phyloP scores from a whole-genome alignment of 2,113 vertebrate species.

The Pseudolaguvia tuberculata region DNA sequence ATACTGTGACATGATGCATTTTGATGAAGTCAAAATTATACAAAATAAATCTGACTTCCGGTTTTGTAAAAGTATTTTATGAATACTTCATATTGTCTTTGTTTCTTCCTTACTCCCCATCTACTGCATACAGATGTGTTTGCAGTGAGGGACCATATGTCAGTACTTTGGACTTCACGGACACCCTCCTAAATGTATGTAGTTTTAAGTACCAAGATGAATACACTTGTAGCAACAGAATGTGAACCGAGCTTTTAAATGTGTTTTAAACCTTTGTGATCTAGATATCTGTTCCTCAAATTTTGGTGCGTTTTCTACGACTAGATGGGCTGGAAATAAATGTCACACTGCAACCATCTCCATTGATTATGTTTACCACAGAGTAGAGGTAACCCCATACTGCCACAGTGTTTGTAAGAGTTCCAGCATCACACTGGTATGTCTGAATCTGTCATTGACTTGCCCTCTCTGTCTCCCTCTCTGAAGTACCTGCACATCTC shows the following conservation, averaged over 20 bases:
- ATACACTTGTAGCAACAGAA: background rate
- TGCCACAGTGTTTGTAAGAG: conserved; percentile 3
- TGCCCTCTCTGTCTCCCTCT: conserved; percentile 4
- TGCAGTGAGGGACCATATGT: conserved; percentile 4
- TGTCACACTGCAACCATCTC: background rate
- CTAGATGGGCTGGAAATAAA: background rate
- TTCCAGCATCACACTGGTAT: conserved; percentile 13
- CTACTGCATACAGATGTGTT: conserved; percentile 58
- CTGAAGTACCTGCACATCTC: conserved; percentile 9
- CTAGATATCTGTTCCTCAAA: background rate
- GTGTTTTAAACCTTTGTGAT: background rate
- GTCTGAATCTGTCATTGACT: conserved; percentile 7
- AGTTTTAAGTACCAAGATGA: background rate
- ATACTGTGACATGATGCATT: too few relatives aligned
- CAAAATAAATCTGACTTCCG: conserved; percentile 53
- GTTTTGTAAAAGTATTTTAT: conserved; percentile 57
- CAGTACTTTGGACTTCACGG: background rate
- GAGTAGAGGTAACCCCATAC: background rate
- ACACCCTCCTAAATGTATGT: conserved; percentile 1
- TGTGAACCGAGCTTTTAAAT: background rate
- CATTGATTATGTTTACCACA: background rate
- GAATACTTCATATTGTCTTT: conserved; percentile 63
- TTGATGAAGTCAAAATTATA: conserved; percentile 58
- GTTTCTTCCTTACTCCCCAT: conserved; percentile 23
- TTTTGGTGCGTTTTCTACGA: background rate